phyloP scores from a whole-genome alignment of 2,113 vertebrate genomes.

The Bucco capensis region DNA sequence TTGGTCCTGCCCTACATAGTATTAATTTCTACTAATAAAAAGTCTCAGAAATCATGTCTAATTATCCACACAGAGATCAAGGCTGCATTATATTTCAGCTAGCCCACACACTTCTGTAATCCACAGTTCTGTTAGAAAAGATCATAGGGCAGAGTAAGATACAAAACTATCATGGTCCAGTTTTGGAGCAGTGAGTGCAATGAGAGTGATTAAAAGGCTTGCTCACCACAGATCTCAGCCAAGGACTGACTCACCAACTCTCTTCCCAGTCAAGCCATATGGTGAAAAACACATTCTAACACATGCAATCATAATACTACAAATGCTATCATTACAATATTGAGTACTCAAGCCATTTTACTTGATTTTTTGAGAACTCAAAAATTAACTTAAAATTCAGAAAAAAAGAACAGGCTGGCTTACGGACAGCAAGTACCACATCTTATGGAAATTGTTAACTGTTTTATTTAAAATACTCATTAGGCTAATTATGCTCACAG shows the following conservation, averaged over 20 bases:
- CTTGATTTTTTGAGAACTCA: background rate
- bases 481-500: slow-evolving; percentile 25
- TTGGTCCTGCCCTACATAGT: background rate
- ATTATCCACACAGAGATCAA: background rate
- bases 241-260: background rate
- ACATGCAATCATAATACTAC: background rate
- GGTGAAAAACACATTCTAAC: background rate
- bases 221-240: background rate
- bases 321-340: background rate
- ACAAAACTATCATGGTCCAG: background rate
- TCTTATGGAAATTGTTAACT: slow-evolving; percentile 18
- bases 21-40: background rate
- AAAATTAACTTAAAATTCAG: background rate
- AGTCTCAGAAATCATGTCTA: background rate
- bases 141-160: background rate
- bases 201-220: background rate
- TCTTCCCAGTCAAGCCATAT: background rate
- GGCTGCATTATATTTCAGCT: background rate
- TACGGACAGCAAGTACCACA: background rate
- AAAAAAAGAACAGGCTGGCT: background rate
- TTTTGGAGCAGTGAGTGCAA: background rate
- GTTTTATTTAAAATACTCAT: slow-evolving; percentile 34
- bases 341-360: background rate
- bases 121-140: background rate
- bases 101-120: background rate